A percentile compares a stretch with the other conserved stretches of the same genome.
phyloP scores from a whole-genome alignment of 2,113 vertebrate species.

The Colaptes auratus region DNA sequence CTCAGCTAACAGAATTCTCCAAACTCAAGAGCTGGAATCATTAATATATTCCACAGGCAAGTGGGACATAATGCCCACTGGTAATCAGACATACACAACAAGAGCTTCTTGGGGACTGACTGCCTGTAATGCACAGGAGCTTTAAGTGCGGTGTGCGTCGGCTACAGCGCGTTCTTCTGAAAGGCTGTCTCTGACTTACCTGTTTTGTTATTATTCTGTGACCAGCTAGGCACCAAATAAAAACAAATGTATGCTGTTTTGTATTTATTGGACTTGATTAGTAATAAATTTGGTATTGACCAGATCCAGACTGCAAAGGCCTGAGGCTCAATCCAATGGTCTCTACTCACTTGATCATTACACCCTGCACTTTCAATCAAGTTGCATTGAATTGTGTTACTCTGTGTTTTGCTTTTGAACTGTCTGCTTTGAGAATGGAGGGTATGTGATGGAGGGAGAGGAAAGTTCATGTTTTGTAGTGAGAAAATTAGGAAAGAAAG shows the following conservation, averaged over 20 bases:
- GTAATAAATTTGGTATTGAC: constrained; percentile 76
- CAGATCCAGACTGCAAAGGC: constrained; percentile 48
- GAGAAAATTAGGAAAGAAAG: neutral
- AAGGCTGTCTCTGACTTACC: neutral
- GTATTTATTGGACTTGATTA: constrained; percentile 76
- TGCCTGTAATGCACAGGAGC: neutral
- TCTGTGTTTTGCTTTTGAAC: constrained; percentile 25
- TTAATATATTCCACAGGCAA: constrained; percentile 46
- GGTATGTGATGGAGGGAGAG: neutral
- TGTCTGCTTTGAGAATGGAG: neutral
- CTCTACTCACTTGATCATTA: constrained; percentile 58
- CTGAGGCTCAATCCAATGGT: constrained; percentile 48
- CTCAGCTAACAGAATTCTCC: constrained; percentile 58
- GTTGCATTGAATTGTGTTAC: neutral
- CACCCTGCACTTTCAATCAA: constrained; percentile 19
- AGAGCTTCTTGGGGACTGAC: neutral
- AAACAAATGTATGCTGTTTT: constrained; percentile 70
- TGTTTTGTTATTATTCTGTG: constrained; percentile 45
- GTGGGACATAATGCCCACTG: constrained; percentile 3
- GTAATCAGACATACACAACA: neutral
- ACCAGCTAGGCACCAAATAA: constrained; percentile 54
- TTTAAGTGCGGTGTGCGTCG: neutral
- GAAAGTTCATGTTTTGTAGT: neutral
- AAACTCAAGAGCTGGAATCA: constrained; percentile 56
- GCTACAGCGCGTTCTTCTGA: neutral